A percentile compares a stretch with the other conserved stretches of the same genome.
phyloP scores from a whole-genome alignment of 2,797 vertebrate species.

The Sebastes itinus region DNA sequence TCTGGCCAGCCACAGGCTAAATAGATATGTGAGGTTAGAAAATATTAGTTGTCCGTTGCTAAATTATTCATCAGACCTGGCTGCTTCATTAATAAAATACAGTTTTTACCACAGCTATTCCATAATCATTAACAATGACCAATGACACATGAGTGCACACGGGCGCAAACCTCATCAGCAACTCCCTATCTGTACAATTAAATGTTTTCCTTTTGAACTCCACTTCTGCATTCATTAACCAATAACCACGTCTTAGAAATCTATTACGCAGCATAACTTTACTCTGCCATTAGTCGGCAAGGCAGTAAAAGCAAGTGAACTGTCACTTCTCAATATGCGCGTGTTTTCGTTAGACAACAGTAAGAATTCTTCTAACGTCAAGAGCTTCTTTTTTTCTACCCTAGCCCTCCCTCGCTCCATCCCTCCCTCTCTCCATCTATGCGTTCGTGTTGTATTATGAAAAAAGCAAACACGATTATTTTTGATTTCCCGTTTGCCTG shows the following conservation, averaged over 20 bases:
- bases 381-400: conserved; percentile 52
- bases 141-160: conserved; percentile 28
- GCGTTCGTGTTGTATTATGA: conserved; percentile 76
- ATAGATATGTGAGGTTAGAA: conserved; percentile 34
- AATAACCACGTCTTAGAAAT: conserved; percentile 66
- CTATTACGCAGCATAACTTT: conserved; percentile 69
- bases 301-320: conserved; percentile 76
- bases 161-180: conserved; percentile 28
- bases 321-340: conserved; percentile 63
- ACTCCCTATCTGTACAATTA: conserved; percentile 52
- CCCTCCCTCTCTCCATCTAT: conserved; percentile 41
- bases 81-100: conserved; percentile 40
- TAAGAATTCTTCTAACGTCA: conserved; percentile 58
- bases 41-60: conserved; percentile 37
- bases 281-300: conserved; percentile 73
- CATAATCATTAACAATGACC: conserved; percentile 49
- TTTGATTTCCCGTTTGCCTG: conserved; percentile 90
- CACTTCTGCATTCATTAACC: conserved; percentile 77
- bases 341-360: conserved; percentile 54
- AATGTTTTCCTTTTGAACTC: conserved; percentile 63
- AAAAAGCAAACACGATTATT: conserved; percentile 93
- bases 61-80: conserved; percentile 43
- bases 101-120: conserved; percentile 40
- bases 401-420: background rate
- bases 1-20: conserved; percentile 31